A percentile compares a stretch with the other conserved stretches of the same genome.
phyloP scores from a whole-genome alignment of 2,113 vertebrate species.

The Phalacrocorax aristotelis region DNA sequence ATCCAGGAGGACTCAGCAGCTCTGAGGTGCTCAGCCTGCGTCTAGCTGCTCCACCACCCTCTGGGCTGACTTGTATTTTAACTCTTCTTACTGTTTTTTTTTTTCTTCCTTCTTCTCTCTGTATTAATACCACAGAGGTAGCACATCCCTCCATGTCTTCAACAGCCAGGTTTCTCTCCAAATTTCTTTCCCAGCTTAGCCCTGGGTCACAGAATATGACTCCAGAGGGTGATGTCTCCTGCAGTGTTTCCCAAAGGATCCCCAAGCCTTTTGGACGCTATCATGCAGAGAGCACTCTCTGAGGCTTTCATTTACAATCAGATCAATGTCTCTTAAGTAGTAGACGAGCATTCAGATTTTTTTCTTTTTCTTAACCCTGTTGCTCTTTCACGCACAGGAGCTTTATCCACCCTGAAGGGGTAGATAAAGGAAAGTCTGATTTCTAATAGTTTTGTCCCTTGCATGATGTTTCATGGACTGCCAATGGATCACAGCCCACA shows the following conservation, averaged over 20 bases:
- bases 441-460: not conserved
- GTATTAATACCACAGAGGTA: not conserved
- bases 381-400: not conserved
- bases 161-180: not conserved
- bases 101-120: not conserved
- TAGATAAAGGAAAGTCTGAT: not conserved
- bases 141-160: not conserved
- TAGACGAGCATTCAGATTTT: fast-evolving
- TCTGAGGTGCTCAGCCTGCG: not conserved
- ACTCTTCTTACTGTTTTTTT: not conserved
- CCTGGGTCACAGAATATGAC: not conserved
- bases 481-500: not conserved
- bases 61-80: not conserved
- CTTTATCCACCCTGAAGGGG: not conserved
- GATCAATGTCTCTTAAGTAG: not conserved
- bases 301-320: not conserved
- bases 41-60: not conserved
- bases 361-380: not conserved
- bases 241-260: not conserved
- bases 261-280: not conserved
- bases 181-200: not conserved
- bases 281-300: not conserved
- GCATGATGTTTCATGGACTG: not conserved
- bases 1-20: not conserved
- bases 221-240: not conserved